Evolutionary conservation across 2,888 invertebrate species (phyloP).

Genomic region (Sphaerophoria rueppellii): DNA sequence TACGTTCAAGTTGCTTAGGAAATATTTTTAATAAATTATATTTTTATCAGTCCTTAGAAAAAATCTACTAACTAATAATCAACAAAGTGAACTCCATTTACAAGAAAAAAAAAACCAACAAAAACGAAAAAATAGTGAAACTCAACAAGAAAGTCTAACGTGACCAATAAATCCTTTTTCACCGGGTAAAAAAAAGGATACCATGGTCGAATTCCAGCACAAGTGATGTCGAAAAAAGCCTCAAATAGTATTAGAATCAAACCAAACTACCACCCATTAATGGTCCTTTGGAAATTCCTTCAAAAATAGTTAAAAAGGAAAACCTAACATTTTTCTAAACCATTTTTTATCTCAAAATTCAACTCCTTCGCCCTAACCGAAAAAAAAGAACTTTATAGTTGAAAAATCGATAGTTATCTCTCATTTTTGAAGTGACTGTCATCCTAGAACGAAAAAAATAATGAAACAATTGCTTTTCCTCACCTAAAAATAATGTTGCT

Average conservation of each 20-base stretch:
- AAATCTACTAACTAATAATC: not conserved
- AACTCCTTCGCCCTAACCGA: constrained; percentile 7
- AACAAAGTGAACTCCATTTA: not conserved
- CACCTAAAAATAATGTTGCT: constrained; percentile 55
- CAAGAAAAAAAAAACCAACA: no score
- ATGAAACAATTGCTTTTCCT: constrained; percentile 45
- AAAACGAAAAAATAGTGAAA: constrained; percentile 2
- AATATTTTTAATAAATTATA: constrained; percentile 27
- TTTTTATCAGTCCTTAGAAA: constrained; percentile 14
- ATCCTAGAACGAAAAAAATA: constrained; percentile 22
- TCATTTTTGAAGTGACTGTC: constrained; percentile 34
- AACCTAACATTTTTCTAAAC: not conserved
- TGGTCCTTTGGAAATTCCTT: not conserved
- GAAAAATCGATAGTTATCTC: constrained; percentile 69
- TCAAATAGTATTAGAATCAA: not conserved
- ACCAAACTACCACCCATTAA: not conserved
- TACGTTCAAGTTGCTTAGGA: constrained; percentile 33
- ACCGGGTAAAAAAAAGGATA: constrained; percentile 7
- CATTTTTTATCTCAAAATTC: not conserved
- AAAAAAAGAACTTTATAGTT: constrained; percentile 28
- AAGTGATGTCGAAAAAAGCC: not conserved
- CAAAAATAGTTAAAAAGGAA: not conserved
- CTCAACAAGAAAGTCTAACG: not conserved
- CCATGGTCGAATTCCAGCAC: constrained; percentile 21
- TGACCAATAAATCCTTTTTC: constrained; percentile 12